Conservation (phyloP, 1,140 invertebrate genomes). For the Gryllus bimaculatus region DNA sequence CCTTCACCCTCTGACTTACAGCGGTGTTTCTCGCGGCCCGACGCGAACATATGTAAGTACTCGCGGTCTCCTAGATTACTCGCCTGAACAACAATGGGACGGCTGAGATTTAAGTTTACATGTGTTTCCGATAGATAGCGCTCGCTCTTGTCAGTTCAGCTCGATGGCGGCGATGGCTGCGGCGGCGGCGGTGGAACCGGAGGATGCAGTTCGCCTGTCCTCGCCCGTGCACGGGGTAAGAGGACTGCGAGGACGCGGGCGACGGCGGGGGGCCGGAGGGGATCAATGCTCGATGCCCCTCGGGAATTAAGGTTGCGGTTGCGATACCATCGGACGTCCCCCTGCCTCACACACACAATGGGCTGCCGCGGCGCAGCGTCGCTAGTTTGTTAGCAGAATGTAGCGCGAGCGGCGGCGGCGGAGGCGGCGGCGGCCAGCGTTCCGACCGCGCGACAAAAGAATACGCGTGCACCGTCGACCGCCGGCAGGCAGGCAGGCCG, state of each 20-base stretch:
- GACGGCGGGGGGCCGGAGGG: too few species aligned
- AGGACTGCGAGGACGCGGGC: background rate
- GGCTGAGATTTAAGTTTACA: background rate
- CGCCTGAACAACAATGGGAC: background rate
- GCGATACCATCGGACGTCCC: background rate
- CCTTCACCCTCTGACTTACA: background rate
- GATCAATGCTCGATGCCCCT: background rate
- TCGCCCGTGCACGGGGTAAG: background rate
- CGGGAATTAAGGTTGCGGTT: background rate
- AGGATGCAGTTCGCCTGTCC: too few species aligned
- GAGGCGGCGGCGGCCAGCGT: background rate
- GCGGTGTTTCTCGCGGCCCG: background rate
- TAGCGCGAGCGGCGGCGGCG: background rate
- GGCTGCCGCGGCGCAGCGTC: background rate
- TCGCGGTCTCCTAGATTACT: background rate
- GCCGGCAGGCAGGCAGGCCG: too few species aligned
- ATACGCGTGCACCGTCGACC: background rate
- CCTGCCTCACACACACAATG: background rate
- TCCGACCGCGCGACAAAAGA: background rate
- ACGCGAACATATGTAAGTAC: constrained; percentile 1
- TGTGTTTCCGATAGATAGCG: background rate
- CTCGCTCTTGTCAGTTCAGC: background rate
- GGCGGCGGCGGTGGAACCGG: too few species aligned
- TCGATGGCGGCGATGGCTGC: too few species aligned
- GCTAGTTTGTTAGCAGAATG: background rate